Evolutionary conservation across 1,140 invertebrate genomes (phyloP).

Genomic region (Spodoptera frugiperda): DNA sequence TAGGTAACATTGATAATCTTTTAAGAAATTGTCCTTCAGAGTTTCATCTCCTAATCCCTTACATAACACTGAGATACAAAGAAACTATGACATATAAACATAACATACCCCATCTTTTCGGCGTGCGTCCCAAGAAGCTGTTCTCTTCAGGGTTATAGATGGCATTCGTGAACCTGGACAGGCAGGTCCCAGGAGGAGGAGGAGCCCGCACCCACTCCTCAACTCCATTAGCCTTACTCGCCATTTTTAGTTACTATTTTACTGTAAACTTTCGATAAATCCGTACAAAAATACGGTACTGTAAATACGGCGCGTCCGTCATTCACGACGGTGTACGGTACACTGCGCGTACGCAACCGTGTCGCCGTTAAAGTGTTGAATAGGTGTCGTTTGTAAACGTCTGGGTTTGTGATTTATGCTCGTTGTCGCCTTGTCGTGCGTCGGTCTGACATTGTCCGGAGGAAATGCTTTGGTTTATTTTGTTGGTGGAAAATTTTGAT

Average conservation of each 20-base stretch:
- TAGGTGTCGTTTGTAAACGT: constrained; percentile 9
- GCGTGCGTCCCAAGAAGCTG: constrained; percentile 90
- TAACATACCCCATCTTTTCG: constrained; percentile 92
- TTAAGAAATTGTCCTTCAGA: no score
- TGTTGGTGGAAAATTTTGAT: no score
- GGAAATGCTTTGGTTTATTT: no score
- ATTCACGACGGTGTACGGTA: constrained; percentile 50
- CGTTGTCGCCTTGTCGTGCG: neutral
- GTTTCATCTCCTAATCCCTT: neutral
- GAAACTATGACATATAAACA: constrained; percentile 1
- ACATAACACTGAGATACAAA: neutral
- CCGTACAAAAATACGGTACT: neutral
- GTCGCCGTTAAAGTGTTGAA: constrained; percentile 19
- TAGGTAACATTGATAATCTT: no score
- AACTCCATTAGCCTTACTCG: constrained; percentile 69
- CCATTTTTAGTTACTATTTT: constrained; percentile 49
- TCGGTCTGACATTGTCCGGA: no score
- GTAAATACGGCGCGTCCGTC: constrained; percentile 36
- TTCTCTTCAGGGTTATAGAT: constrained; percentile 90
- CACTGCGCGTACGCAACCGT: constrained; percentile 58
- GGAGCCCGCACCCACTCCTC: constrained; percentile 73
- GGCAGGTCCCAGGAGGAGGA: constrained; percentile 82
- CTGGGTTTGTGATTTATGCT: constrained; percentile 16
- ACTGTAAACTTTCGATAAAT: neutral
- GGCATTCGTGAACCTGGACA: constrained; percentile 86